A percentile compares a stretch with the other conserved stretches of the same genome.
Evolutionary conservation across 23 tunicate species (phyloP).

Genomic region (Styela clava): DNA sequence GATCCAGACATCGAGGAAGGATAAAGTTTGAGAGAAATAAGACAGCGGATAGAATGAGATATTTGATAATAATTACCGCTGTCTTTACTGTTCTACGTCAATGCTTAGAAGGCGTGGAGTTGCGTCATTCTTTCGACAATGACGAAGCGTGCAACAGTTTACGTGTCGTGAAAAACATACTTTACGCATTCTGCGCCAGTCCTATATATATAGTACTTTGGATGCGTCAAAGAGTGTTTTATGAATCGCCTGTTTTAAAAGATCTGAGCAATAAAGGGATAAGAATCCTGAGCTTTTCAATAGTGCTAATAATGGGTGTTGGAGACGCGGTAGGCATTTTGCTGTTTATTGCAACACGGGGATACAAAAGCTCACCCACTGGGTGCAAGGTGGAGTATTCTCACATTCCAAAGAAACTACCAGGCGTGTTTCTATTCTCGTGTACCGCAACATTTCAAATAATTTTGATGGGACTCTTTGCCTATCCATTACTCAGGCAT

Average conservation of each 20-base stretch:
- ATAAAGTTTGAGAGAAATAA: conserved; percentile 8
- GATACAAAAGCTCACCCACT: conserved; percentile 19
- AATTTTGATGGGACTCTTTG: conserved; percentile 58
- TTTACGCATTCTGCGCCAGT: conserved; percentile 44
- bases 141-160: conserved; percentile 25
- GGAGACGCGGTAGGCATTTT: conserved; percentile 35
- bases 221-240: conserved; percentile 69
- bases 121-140: conserved; percentile 19
- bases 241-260: conserved; percentile 29
- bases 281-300: conserved; percentile 35
- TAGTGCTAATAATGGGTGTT: conserved; percentile 48
- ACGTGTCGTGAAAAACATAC: conserved; percentile 35
- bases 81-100: conserved; percentile 21
- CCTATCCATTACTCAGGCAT: conserved; percentile 47
- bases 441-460: conserved; percentile 55
- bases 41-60: conserved; percentile 44
- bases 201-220: conserved; percentile 62
- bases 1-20: not conserved
- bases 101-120: conserved; percentile 46
- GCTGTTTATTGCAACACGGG: conserved; percentile 44
- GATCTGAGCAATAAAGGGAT: conserved; percentile 26
- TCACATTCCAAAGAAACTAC: conserved; percentile 34
- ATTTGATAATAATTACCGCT: conserved; percentile 45
- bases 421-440: conserved; percentile 50
- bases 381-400: conserved; percentile 52